Conservation (phyloP, 2,888 invertebrate species). For the Macrophya annulata region DNA sequence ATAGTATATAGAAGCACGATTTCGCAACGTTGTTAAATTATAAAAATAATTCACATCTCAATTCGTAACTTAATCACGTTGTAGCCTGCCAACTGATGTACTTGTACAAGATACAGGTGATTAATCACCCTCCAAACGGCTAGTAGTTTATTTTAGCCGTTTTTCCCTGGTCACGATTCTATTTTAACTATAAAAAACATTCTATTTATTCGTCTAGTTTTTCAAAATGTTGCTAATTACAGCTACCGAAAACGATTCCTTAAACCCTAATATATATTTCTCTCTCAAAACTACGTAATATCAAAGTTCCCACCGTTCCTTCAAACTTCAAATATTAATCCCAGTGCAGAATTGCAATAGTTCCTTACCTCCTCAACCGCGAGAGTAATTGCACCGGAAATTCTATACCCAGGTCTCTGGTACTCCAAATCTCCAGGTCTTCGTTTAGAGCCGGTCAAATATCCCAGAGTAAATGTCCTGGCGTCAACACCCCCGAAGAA, state of each 20-base stretch:
- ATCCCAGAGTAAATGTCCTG: slow-evolving; percentile 89
- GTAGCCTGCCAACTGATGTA: slow-evolving; percentile 22
- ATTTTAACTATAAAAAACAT: slow-evolving; percentile 8
- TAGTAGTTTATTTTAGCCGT: slow-evolving; percentile 1
- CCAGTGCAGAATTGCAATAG: too few species aligned
- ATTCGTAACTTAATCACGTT: slow-evolving; percentile 34
- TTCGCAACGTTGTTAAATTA: slow-evolving; percentile 15
- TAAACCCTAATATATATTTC: background rate
- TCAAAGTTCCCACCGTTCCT: background rate
- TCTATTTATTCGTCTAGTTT: background rate
- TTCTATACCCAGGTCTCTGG: slow-evolving; percentile 87
- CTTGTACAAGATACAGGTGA: slow-evolving; percentile 25
- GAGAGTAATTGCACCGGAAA: slow-evolving; percentile 92
- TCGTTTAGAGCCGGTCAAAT: slow-evolving; percentile 92
- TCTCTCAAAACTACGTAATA: too few species aligned
- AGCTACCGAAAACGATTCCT: background rate
- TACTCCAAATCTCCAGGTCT: slow-evolving; percentile 90
- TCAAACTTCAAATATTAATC: too few species aligned
- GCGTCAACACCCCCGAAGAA: slow-evolving; percentile 71
- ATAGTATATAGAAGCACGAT: background rate
- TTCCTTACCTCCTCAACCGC: slow-evolving; percentile 89
- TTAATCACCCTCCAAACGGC: slow-evolving; percentile 28
- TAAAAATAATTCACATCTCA: slow-evolving; percentile 16
- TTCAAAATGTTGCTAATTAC: background rate
- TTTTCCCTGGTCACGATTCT: background rate